phyloP scores from a whole-genome alignment of 2,113 vertebrate species.

The Carassius gibelio region DNA sequence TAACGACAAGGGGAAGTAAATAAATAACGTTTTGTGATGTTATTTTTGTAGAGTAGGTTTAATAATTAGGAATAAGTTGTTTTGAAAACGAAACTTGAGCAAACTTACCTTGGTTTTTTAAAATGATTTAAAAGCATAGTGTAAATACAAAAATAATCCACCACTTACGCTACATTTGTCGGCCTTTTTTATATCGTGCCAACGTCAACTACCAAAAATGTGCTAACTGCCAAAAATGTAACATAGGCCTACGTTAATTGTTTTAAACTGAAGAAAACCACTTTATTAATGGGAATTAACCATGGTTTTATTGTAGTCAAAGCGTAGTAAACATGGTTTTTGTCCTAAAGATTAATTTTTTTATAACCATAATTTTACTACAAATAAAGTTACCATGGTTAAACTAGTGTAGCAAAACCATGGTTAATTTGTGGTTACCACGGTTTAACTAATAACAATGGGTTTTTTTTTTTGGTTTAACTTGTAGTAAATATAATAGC shows the following conservation, averaged over 20 bases:
- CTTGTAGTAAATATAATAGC: no score
- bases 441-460: no score
- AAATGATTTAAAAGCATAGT: background rate
- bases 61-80: background rate
- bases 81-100: background rate
- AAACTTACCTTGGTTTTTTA: background rate
- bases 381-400: no score
- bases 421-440: no score
- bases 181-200: background rate
- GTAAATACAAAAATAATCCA: background rate
- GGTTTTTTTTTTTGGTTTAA: no score
- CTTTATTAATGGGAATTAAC: no score
- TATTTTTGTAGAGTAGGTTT: background rate
- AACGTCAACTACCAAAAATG: background rate
- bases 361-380: no score
- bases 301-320: no score
- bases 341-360: no score
- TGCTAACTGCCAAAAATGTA: background rate
- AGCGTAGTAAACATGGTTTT: no score
- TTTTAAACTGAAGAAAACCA: background rate
- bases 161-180: background rate
- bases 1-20: background rate
- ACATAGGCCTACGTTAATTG: background rate
- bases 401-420: no score
- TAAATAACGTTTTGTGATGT: background rate